These are phyloP conservation scores for Eleutherodactylus coqui DNA, from an alignment of 2,797 vertebrate species.

Conservation along the genomic window DNA sequence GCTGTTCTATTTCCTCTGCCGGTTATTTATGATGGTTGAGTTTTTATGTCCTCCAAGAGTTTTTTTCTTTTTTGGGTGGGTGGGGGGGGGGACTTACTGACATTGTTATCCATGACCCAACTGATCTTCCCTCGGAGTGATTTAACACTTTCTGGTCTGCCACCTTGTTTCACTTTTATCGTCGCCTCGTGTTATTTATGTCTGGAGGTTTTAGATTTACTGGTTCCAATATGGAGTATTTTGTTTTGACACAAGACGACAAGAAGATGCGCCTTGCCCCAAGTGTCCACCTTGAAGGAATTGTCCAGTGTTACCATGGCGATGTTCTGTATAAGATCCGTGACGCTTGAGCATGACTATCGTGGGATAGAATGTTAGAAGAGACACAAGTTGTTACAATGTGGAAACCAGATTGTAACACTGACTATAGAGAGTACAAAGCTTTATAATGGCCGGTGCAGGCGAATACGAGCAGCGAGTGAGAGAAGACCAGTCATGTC, in stretches of 20 bases:
- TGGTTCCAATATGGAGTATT: background rate
- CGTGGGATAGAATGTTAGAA: background rate
- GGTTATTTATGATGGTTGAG: slow-evolving; percentile 27
- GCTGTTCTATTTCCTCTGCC: background rate
- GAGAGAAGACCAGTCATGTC: too few relatives aligned
- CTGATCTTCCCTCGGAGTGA: background rate
- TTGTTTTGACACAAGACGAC: background rate
- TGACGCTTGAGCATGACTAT: background rate
- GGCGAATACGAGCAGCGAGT: too few relatives aligned
- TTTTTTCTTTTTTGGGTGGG: too few relatives aligned
- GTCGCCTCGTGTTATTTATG: background rate
- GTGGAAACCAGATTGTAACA: background rate
- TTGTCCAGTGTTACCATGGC: too few relatives aligned
- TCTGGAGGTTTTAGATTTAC: background rate
- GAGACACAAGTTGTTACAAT: background rate
- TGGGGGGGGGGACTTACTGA: background rate
- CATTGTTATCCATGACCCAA: background rate
- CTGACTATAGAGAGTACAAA: background rate
- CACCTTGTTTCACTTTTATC: background rate
- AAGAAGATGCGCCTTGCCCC: background rate
- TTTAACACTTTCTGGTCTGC: background rate
- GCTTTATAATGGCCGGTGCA: background rate
- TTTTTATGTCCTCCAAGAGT: background rate
- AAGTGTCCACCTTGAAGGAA: background rate
- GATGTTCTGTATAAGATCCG: background rate